Evolutionary conservation across 1,140 invertebrate genomes (phyloP).

Genomic region (Nilaparvata lugens): DNA sequence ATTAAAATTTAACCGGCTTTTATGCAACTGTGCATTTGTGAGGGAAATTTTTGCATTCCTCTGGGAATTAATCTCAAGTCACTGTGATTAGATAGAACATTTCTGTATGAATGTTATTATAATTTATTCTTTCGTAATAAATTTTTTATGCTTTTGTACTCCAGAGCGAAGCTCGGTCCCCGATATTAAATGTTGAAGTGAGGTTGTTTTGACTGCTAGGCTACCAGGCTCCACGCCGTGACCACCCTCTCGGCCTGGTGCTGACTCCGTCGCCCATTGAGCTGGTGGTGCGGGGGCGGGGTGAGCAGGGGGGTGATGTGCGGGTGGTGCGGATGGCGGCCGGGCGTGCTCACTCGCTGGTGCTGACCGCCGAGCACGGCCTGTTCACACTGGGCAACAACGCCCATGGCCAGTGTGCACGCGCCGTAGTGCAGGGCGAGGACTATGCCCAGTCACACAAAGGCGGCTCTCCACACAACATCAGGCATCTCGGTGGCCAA

Average conservation of each 20-base stretch:
- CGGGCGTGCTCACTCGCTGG: conserved; percentile 77
- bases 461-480: conserved; percentile 57
- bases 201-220: conserved; percentile 28
- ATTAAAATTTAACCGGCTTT: too few species aligned
- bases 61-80: too few species aligned
- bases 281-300: too few species aligned
- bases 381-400: conserved; percentile 86
- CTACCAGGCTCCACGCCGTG: conserved; percentile 49
- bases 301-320: too few species aligned
- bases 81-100: too few species aligned
- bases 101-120: too few species aligned
- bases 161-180: too few species aligned
- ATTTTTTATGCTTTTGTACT: too few species aligned
- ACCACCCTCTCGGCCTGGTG: conserved; percentile 59
- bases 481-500: conserved; percentile 50
- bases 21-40: too few species aligned
- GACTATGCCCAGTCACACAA: conserved; percentile 42
- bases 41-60: too few species aligned
- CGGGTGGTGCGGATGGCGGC: conserved; percentile 58
- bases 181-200: too few species aligned
- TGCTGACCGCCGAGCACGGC: conserved; percentile 62
- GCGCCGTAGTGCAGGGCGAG: conserved; percentile 69
- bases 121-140: too few species aligned
- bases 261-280: conserved; percentile 60
- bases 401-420: conserved; percentile 87